A percentile compares a stretch with the other conserved stretches of the same genome.
These are phyloP conservation scores for Rhamphomyia laevipes DNA, from an alignment of 2,888 invertebrate species.

Conservation along the genomic window DNA sequence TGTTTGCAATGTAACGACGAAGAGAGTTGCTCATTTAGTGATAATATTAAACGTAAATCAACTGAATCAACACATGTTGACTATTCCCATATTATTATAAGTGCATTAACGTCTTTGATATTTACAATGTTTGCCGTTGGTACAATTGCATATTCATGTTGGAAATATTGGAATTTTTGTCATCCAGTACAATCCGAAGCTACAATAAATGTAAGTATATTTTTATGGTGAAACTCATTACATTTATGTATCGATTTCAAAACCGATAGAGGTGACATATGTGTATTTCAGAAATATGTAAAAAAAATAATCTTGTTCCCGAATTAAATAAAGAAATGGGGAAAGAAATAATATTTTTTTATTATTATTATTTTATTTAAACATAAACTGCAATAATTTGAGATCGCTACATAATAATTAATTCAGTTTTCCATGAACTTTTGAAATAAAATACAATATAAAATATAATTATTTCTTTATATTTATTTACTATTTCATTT, in stretches of 20 bases:
- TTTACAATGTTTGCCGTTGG: slow-evolving; percentile 36
- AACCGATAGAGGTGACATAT: too few relatives aligned
- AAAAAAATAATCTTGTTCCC: too few relatives aligned
- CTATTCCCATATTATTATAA: slow-evolving; percentile 30
- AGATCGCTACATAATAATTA: too few relatives aligned
- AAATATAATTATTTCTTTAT: background rate
- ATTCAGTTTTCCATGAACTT: background rate
- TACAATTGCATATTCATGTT: slow-evolving; percentile 33
- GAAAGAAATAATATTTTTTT: too few relatives aligned
- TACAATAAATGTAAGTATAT: background rate
- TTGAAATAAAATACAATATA: background rate
- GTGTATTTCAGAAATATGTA: too few relatives aligned
- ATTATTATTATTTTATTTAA: too few relatives aligned
- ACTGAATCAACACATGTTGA: slow-evolving; percentile 15
- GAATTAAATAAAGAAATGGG: too few relatives aligned
- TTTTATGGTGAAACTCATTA: too few relatives aligned
- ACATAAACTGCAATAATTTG: too few relatives aligned
- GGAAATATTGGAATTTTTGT: slow-evolving; percentile 32
- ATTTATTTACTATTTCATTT: background rate
- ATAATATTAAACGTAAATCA: background rate
- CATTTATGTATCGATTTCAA: too few relatives aligned
- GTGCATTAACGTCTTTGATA: slow-evolving; percentile 33
- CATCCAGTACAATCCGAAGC: background rate
- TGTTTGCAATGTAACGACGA: slow-evolving; percentile 25
- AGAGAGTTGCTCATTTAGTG: background rate